Percentiles rank a stretch among this genome's conserved stretches.
These are phyloP conservation scores for Reticulitermes lucifugus DNA, from an alignment of 2,888 invertebrate genomes.

Conservation along the genomic window DNA sequence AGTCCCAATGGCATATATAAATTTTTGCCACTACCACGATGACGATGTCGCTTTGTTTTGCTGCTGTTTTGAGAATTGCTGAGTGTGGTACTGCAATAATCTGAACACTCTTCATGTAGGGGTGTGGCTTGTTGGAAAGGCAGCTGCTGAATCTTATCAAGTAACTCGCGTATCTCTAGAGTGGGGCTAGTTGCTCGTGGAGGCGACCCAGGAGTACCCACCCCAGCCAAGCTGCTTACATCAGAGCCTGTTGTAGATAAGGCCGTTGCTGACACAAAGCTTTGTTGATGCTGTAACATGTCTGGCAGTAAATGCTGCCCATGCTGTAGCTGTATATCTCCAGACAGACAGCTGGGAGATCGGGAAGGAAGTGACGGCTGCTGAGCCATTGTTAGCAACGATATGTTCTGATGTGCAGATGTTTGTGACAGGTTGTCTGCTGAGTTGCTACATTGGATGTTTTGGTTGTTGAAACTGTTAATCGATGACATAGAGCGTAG, in stretches of 20 bases:
- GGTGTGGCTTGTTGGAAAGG: conserved; percentile 58
- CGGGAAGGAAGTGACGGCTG: conserved; percentile 34
- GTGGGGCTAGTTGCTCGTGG: conserved; percentile 88
- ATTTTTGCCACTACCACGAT: conserved; percentile 34
- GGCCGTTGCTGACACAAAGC: conserved; percentile 47
- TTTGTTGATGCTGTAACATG: conserved; percentile 38
- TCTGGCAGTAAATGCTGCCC: conserved; percentile 52
- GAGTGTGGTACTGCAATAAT: conserved; percentile 7
- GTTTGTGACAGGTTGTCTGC: conserved; percentile 20
- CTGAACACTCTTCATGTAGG: conserved; percentile 21
- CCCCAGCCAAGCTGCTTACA: conserved; percentile 76
- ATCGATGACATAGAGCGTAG: conserved; percentile 45
- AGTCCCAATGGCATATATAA: conserved; percentile 23
- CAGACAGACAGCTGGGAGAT: conserved; percentile 36
- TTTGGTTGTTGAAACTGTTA: conserved; percentile 36
- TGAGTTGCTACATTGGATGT: conserved; percentile 33
- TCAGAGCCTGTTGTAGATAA: conserved; percentile 71
- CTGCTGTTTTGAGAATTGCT: conserved; percentile 3
- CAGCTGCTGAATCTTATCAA: conserved; percentile 78
- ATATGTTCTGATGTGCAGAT: conserved; percentile 29
- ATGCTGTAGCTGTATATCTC: conserved; percentile 56
- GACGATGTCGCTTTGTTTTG: conserved; percentile 23
- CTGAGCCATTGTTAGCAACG: conserved; percentile 13
- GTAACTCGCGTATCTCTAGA: conserved; percentile 77
- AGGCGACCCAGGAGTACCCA: conserved; percentile 78